Base-by-base conservation (phyloP, 2,797 vertebrate genomes). In the Gadopsis marmoratus region DNA sequence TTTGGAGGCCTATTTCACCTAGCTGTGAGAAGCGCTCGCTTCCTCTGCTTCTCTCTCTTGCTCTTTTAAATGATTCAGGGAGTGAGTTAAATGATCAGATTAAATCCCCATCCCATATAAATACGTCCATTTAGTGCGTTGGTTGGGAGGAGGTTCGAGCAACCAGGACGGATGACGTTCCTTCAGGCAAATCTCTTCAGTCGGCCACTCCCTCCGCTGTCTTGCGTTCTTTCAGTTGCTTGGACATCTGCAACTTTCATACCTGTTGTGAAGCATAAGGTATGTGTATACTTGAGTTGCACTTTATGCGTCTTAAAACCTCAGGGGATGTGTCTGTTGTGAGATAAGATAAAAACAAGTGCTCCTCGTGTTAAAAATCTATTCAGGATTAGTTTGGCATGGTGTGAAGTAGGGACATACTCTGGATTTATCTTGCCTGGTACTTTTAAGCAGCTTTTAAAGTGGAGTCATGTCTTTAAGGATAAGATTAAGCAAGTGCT, bases 1-100 rank as follows among this genome's bases (percentile, higher is more conserved):
- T 88, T 79, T 61, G 50, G 72, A 77, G 60, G 47, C 80, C 11
- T 67, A 79, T 86, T 88, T 88, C 84, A 84, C 86, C 68, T 78
- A 56, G 66, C 62, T 76, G 78, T 76, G 83, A 84, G 71, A 88
- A 74, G 72, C 65, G 50, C 55, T 74, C 56, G 47, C 41, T 47
- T 31, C 56, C 17, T 43, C 29, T 14, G 37, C 71, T 39, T 37
- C 31, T 39, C 66, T 43, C 50, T 71, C 12, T 71, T 17, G 4
- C 69, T 55, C 29, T 73, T 61, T 68, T 43, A 53, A 61, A 47
- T 5, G 1, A 75, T 39, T 65, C 69, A 59, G 23, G 14, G 56
- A 62, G 45, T 23, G 41, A 79, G 43, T 65, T 61, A 66, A 86
- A 65, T 74, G 35, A 65, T 78, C 50, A 62, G 59, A 74, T 71